These are phyloP conservation scores for Agrochola circellaris DNA, from an alignment of 2,888 invertebrate species.

Conservation along the genomic window DNA sequence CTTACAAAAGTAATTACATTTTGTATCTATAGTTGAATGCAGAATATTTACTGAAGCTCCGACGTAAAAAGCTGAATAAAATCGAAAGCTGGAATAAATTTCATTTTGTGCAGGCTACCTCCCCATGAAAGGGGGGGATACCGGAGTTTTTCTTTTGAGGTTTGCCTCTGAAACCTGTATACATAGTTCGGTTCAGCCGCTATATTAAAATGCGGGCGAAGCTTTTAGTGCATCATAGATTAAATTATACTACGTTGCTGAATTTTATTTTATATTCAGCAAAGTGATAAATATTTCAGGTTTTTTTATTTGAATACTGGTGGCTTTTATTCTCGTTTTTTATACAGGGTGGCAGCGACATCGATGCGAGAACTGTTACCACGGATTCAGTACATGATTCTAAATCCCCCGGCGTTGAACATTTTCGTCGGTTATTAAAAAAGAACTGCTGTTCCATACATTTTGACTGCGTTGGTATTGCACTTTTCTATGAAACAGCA, in stretches of 20 bases:
- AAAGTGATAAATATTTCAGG: conserved; percentile 10
- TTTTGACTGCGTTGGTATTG: too few relatives aligned
- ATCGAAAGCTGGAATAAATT: conserved; percentile 53
- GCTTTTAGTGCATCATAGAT: conserved; percentile 44
- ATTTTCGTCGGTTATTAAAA: too few relatives aligned
- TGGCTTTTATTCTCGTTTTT: conserved; percentile 8
- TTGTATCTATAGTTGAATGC: conserved; percentile 36
- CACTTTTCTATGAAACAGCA: too few relatives aligned
- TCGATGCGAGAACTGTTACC: too few relatives aligned
- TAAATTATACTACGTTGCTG: conserved; percentile 33
- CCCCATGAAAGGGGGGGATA: conserved; percentile 27
- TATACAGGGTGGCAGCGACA: too few relatives aligned
- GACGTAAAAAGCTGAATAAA: conserved; percentile 38
- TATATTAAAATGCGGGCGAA: conserved; percentile 37
- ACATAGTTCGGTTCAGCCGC: conserved; percentile 26
- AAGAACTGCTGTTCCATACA: too few relatives aligned
- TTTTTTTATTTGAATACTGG: conserved; percentile 29
- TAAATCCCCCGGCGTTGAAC: too few relatives aligned
- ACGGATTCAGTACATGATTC: too few relatives aligned
- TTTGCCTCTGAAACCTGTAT: conserved; percentile 29
- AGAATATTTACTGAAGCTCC: conserved; percentile 35
- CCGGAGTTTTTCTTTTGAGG: conserved; percentile 33
- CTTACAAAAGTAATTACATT: conserved; percentile 45
- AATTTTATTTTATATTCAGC: conserved; percentile 34
- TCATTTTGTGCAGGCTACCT: conserved; percentile 51